These are phyloP conservation scores for Tromatobia lineatoria DNA, from an alignment of 2,888 invertebrate species.

Conservation along the genomic window DNA sequence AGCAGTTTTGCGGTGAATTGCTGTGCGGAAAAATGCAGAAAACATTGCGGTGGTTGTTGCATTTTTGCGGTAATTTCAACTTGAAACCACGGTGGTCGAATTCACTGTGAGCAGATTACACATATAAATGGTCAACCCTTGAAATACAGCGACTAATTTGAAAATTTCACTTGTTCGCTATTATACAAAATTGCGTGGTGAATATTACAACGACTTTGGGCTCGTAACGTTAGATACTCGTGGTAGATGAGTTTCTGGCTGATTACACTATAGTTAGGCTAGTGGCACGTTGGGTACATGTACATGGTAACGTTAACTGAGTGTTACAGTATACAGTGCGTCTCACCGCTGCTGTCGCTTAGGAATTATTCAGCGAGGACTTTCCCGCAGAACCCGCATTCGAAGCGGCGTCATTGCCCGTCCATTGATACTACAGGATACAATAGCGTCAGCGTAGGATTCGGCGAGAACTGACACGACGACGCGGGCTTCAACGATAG, in stretches of 20 bases:
- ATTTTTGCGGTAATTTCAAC: too few relatives aligned
- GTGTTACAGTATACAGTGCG: background rate
- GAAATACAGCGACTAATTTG: background rate
- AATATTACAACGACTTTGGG: constrained; percentile 24
- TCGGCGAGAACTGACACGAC: constrained; percentile 62
- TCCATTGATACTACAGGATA: constrained; percentile 51
- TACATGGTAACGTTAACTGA: background rate
- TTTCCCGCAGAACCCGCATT: constrained; percentile 40
- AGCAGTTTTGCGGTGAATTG: too few relatives aligned
- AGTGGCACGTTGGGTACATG: background rate
- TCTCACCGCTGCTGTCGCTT: constrained; percentile 33
- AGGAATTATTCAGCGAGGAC: constrained; percentile 52
- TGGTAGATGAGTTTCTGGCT: constrained; percentile 3
- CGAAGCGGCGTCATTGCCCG: constrained; percentile 40
- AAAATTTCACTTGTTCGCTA: constrained; percentile 6
- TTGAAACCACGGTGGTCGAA: too few relatives aligned
- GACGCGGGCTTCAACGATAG: constrained; percentile 40
- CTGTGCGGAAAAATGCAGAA: too few relatives aligned
- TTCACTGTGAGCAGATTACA: too few relatives aligned
- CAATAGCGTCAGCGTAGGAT: constrained; percentile 60
- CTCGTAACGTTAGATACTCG: background rate
- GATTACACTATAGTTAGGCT: background rate
- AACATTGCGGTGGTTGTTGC: too few relatives aligned
- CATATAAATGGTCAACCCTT: background rate
- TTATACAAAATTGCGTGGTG: constrained; percentile 20